Conservation (phyloP, 2,113 vertebrate genomes). For the Boulengerochromis microlepis region DNA sequence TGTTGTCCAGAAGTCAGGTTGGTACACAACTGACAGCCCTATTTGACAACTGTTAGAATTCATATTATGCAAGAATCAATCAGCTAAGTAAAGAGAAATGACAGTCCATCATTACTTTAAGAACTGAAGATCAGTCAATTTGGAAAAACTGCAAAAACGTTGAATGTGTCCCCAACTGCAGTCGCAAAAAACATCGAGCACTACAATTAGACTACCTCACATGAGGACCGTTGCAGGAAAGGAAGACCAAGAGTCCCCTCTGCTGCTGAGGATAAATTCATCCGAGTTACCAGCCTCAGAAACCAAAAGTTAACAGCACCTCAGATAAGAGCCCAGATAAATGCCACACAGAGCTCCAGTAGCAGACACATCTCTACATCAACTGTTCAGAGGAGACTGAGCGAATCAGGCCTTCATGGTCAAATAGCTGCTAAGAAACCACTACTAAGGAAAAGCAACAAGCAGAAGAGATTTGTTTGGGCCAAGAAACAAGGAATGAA, state of each 20-base stretch:
- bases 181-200: fast-evolving
- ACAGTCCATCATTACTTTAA: not conserved
- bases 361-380: not conserved
- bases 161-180: not conserved
- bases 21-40: not conserved
- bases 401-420: not conserved
- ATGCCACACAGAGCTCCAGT: not conserved
- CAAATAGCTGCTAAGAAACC: not conserved
- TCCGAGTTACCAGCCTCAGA: not conserved
- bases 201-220: not conserved
- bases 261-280: not conserved
- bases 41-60: not conserved
- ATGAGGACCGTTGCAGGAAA: not conserved
- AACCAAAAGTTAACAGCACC: not conserved
- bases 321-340: not conserved
- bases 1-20: not conserved
- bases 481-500: not conserved
- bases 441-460: not conserved
- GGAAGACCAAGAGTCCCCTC: not conserved
- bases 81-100: not conserved
- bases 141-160: not conserved
- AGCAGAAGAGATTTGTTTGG: not conserved
- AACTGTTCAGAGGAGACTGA: not conserved
- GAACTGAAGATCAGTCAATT: not conserved
- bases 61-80: not conserved